phyloP scores from a whole-genome alignment of 2,888 invertebrate genomes.

The Drosophila testacea region DNA sequence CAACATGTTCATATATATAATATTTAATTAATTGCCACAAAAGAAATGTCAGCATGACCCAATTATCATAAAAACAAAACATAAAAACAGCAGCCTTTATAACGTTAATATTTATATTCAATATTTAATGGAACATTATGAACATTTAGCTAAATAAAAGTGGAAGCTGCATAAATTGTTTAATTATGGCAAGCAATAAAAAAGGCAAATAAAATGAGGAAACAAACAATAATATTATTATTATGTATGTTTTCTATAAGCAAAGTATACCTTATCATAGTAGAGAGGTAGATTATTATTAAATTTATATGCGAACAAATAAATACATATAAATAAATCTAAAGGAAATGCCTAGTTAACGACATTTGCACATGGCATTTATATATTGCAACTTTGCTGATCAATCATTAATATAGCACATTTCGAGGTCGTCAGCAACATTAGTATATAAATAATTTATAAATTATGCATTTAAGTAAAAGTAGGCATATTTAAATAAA shows the following conservation, averaged over 20 bases:
- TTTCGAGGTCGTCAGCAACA: constrained; percentile 39
- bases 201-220: not conserved
- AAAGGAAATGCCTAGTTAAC: constrained; percentile 16
- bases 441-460: not conserved
- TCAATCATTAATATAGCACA: constrained; percentile 4
- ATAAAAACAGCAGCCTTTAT: constrained; percentile 33
- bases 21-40: constrained; percentile 58
- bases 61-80: constrained; percentile 53
- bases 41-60: constrained; percentile 67
- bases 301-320: no score
- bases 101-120: constrained; percentile 35
- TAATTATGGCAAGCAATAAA: constrained; percentile 7
- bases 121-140: constrained; percentile 39
- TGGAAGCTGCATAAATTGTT: constrained; percentile 20
- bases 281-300: no score
- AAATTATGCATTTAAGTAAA: constrained; percentile 13
- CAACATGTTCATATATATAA: constrained; percentile 27
- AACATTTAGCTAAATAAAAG: constrained; percentile 11
- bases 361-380: constrained; percentile 2
- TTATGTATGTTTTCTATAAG: not conserved
- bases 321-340: not conserved
- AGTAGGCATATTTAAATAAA: constrained; percentile 21
- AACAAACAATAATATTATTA: constrained; percentile 2
- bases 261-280: not conserved
- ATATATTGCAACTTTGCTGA: constrained; percentile 7